Percentiles rank a stretch among this genome's conserved stretches.
phyloP scores from a whole-genome alignment of 2,113 vertebrate genomes.

The Centrocercus urophasianus region DNA sequence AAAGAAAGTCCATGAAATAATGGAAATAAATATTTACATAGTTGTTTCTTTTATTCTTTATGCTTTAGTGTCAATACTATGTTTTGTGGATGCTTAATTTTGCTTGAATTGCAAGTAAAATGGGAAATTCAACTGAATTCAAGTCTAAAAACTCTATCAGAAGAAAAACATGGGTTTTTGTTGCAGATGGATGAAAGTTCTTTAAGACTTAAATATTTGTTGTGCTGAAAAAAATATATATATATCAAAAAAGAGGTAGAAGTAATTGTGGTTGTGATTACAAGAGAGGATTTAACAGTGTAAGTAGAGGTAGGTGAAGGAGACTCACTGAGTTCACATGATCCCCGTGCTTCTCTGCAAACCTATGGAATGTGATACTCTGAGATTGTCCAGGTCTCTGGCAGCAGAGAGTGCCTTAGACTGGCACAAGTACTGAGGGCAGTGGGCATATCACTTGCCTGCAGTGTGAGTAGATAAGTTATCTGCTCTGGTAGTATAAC shows the following conservation, averaged over 20 bases:
- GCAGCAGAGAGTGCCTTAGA: too few species aligned
- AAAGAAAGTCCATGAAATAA: constrained; percentile 11
- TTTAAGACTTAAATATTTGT: background rate
- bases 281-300: background rate
- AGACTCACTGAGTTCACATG: fast-evolving
- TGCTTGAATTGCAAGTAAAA: background rate
- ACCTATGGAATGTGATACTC: background rate
- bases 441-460: too few species aligned
- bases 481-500: too few species aligned
- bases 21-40: background rate
- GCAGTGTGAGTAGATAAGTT: too few species aligned
- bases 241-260: background rate
- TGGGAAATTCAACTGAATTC: background rate
- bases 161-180: background rate
- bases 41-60: background rate
- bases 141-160: background rate
- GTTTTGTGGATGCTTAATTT: background rate
- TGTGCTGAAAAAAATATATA: background rate
- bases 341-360: background rate
- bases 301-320: background rate
- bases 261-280: background rate
- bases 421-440: too few species aligned
- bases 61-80: background rate
- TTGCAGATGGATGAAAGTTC: background rate
- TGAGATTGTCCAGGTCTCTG: too few species aligned